Conservation (phyloP, 2,113 vertebrate species). For the Theristicus caerulescens region DNA sequence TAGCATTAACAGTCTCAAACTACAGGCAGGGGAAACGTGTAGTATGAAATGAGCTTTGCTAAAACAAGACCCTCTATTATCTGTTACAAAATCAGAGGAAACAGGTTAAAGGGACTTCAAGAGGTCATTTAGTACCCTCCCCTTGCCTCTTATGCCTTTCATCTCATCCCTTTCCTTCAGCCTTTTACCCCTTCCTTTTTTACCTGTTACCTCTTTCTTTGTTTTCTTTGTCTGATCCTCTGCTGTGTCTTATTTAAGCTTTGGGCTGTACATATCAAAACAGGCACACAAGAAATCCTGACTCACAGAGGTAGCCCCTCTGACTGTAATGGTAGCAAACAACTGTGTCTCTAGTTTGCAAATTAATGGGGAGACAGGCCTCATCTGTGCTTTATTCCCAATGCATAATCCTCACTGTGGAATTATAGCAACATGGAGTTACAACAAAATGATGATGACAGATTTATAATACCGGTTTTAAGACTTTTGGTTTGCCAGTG, state of each 20-base stretch:
- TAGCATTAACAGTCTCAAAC: neutral
- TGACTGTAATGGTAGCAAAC: neutral
- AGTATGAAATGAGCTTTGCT: neutral
- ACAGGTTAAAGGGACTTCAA: neutral
- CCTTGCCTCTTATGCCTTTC: neutral
- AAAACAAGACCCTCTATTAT: neutral
- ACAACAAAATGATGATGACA: neutral
- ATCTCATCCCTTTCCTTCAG: neutral
- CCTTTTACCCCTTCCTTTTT: neutral
- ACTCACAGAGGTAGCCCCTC: neutral
- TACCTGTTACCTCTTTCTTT: neutral
- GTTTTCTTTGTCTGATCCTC: neutral
- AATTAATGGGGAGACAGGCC: neutral
- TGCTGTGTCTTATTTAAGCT: neutral
- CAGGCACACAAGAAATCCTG: neutral
- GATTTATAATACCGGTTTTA: neutral
- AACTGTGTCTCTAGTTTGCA: neutral
- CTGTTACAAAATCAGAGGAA: neutral
- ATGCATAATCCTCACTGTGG: neutral
- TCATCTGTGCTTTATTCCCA: neutral
- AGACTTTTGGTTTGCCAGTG: neutral
- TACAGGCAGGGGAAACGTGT: neutral
- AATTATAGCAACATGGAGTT: neutral
- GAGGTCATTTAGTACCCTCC: neutral
- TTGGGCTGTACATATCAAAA: neutral